Evolutionary conservation across 2,797 vertebrate genomes (phyloP).

Genomic region (Bryconaethiops microstoma): DNA sequence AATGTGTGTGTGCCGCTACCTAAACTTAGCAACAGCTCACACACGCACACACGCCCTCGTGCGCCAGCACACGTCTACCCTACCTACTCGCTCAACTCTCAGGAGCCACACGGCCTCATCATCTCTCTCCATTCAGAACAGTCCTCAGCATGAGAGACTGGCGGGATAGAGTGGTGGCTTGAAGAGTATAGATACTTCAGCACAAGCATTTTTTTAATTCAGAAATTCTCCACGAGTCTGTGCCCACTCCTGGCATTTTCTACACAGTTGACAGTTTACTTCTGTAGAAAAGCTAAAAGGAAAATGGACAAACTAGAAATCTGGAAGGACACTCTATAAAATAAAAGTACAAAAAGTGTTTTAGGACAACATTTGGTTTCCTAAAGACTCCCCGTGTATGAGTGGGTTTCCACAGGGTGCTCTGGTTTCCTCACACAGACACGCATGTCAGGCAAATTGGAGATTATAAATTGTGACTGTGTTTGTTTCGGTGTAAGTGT

Average conservation of each 20-base stretch:
- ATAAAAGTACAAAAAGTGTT: neutral
- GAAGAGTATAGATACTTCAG: neutral
- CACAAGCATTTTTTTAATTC: conserved; percentile 13
- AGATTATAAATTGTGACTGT: too few relatives aligned
- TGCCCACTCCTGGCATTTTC: neutral
- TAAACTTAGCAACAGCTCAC: conserved; percentile 34
- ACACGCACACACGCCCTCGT: neutral
- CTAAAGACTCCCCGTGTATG: too few relatives aligned
- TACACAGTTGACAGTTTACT: neutral
- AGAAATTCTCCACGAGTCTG: neutral
- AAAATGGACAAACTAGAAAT: neutral
- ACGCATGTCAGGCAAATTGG: too few relatives aligned
- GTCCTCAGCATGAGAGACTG: conserved; percentile 16
- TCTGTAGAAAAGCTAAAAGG: neutral
- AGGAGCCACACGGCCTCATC: conserved; percentile 21
- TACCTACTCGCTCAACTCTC: conserved; percentile 1
- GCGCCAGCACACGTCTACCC: conserved; percentile 14
- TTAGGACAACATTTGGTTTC: too few relatives aligned
- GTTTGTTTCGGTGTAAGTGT: too few relatives aligned
- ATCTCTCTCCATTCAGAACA: conserved; percentile 24
- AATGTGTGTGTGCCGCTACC: conserved; percentile 12
- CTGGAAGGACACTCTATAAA: neutral
- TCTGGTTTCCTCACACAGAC: too few relatives aligned
- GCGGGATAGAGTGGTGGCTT: neutral
- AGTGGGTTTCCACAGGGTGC: too few relatives aligned